Conservation (phyloP, 2,797 vertebrate species). For the Dendrocincla tyrannina region DNA sequence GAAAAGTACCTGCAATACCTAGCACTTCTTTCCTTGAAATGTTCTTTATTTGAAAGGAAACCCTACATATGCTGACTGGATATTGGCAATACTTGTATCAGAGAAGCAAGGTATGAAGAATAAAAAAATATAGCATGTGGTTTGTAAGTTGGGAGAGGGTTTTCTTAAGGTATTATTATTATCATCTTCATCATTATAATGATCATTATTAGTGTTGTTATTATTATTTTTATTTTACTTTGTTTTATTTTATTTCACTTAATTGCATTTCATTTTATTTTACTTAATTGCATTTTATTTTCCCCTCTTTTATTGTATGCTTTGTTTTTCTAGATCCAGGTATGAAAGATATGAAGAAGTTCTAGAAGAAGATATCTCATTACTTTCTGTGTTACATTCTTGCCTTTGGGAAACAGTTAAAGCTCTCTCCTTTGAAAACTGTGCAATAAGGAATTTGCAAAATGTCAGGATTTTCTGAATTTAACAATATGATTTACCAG, state of each 20-base stretch:
- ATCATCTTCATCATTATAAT: too few species aligned
- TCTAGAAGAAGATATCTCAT: background rate
- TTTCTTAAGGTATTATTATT: too few species aligned
- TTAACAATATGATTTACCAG: background rate
- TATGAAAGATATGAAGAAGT: background rate
- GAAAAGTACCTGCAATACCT: background rate
- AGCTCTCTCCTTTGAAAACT: background rate
- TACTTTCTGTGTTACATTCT: background rate
- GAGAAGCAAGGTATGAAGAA: background rate
- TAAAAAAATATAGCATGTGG: background rate
- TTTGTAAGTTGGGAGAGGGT: background rate
- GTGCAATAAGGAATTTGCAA: background rate
- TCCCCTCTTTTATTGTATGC: background rate
- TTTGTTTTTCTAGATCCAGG: background rate
- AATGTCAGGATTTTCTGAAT: background rate
- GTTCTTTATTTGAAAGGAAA: background rate
- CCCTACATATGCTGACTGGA: background rate
- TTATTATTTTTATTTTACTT: too few species aligned
- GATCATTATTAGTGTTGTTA: too few species aligned
- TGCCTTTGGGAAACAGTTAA: background rate
- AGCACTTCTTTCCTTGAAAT: background rate
- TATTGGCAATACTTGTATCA: background rate
- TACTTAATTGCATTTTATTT: too few species aligned
- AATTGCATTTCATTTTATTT: too few species aligned
- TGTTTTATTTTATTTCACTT: too few species aligned